These are phyloP conservation scores for Agraylea sexmaculata DNA, from an alignment of 1,140 invertebrate species.

Conservation along the genomic window DNA sequence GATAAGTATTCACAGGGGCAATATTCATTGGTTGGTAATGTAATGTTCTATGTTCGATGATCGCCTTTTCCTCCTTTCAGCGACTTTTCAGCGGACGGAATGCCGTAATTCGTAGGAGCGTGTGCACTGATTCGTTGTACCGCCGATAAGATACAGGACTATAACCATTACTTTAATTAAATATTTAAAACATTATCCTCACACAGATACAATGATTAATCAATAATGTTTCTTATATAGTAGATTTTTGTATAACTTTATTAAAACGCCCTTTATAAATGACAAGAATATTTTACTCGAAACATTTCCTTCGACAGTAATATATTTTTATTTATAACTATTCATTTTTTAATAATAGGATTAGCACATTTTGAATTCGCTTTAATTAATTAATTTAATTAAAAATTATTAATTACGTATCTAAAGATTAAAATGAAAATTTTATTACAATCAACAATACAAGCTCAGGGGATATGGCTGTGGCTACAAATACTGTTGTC, in stretches of 20 bases:
- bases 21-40: conserved; percentile 15
- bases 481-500: too few species aligned
- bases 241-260: not conserved
- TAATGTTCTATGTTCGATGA: conserved; percentile 14
- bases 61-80: conserved; percentile 18
- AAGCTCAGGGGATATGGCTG: too few species aligned
- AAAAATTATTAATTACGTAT: not conserved
- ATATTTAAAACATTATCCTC: too few species aligned
- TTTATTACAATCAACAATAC: not conserved
- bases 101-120: conserved; percentile 21
- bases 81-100: conserved; percentile 6
- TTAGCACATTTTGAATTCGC: not conserved
- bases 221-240: not conserved
- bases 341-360: not conserved
- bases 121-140: conserved; percentile 22
- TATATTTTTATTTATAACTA: not conserved
- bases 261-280: not conserved
- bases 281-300: not conserved
- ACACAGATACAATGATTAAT: too few species aligned
- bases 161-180: too few species aligned
- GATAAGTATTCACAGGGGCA: conserved; percentile 1
- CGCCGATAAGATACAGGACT: conserved; percentile 21
- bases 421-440: not conserved
- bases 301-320: not conserved
- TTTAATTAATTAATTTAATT: not conserved